Percentiles rank a stretch among this genome's conserved stretches.
phyloP scores from a whole-genome alignment of 2,888 invertebrate genomes.

The Lepas anatifera region DNA sequence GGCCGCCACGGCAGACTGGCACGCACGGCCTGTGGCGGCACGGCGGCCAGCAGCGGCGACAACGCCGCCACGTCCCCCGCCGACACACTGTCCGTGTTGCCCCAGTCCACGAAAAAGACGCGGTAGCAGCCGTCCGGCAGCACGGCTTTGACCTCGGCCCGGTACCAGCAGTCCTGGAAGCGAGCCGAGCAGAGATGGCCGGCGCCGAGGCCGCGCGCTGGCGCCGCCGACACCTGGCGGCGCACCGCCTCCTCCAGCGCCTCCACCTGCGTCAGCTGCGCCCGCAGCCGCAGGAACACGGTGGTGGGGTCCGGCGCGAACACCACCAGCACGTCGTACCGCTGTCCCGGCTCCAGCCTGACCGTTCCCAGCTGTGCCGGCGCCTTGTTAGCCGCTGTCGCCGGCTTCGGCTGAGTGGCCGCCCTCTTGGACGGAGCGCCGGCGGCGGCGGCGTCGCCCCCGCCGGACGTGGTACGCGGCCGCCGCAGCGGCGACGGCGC shows the following conservation, averaged over 20 bases:
- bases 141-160: neutral
- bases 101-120: neutral
- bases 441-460: no score
- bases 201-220: conserved; percentile 14
- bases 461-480: neutral
- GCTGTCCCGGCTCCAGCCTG: neutral
- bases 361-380: neutral
- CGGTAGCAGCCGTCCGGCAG: neutral
- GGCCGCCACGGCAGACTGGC: conserved; percentile 3
- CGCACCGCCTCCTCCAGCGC: neutral
- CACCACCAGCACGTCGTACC: neutral
- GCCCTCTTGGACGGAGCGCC: no score
- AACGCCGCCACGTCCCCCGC: neutral
- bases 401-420: no score
- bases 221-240: neutral
- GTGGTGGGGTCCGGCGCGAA: neutral
- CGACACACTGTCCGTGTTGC: neutral
- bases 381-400: neutral
- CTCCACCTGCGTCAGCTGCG: neutral
- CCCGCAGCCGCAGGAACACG: neutral
- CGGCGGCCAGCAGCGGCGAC: neutral
- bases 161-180: neutral
- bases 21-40: neutral
- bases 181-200: neutral
- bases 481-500: neutral